phyloP scores from a whole-genome alignment of 1,140 invertebrate species.

The Pentalonia nigronervosa region DNA sequence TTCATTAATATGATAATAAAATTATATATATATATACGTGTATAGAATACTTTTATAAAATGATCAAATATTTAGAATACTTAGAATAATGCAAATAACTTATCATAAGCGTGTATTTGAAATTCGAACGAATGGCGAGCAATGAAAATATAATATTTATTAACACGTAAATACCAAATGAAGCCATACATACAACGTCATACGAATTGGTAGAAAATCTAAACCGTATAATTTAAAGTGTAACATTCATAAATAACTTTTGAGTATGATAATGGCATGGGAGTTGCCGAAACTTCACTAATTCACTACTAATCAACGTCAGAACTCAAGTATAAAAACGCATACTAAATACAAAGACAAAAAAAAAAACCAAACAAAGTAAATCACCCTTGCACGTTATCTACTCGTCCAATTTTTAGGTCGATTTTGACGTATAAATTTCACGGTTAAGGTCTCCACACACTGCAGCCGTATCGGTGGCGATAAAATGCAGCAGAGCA shows the following conservation, averaged over 20 bases:
- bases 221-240: neutral
- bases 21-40: neutral
- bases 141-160: slow-evolving; percentile 5
- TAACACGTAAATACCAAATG: neutral
- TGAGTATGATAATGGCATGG: neutral
- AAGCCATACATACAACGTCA: neutral
- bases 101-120: neutral
- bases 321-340: neutral
- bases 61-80: neutral
- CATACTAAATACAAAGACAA: neutral
- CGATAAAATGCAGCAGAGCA: no score
- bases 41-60: neutral
- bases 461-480: no score
- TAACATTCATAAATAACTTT: slow-evolving; percentile 3
- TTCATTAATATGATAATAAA: neutral
- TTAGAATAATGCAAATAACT: neutral
- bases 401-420: neutral
- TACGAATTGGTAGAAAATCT: neutral
- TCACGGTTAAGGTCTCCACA: neutral
- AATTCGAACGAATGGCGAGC: neutral
- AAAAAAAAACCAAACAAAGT: neutral
- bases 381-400: neutral
- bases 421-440: neutral
- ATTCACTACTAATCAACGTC: neutral
- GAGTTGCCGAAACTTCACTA: neutral